Evolutionary conservation across 2,888 invertebrate species (phyloP), one percentile per base, ranked within the genome.

Genomic region (Plutella xylostella): DNA sequence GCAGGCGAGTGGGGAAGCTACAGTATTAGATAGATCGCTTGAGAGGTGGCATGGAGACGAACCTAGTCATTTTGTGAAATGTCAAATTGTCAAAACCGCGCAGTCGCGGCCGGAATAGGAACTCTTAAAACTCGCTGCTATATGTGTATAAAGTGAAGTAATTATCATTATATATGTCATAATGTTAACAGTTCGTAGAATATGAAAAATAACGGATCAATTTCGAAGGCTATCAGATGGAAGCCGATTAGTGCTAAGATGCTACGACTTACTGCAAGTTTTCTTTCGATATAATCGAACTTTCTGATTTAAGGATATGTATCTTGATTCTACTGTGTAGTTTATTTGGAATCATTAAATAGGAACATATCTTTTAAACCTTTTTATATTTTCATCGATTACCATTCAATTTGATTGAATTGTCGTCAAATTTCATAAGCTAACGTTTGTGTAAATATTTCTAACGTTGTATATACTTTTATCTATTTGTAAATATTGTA

Each of bases 101-200:
- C 62, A 58, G 59, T 67, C 67, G 79, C 83, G 82, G 78, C 82
- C 87, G 80, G 83, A 85, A 88, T 88, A 88, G 89, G 88, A 89
- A 89, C 88, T 89, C 88, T 88, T 83, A 88, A 89, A 88, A 89
- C 89, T 89, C 89, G 89, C 89, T 89, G 88, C 88, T 89, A 86
- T 87, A 87, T 87, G 87, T 86, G 87, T 88, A 88, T 86, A 88
- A 86, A 86, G 83, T 86, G 83, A 85, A 79, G 68, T 83, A 79
- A 79, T 80, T 73, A 74, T 78, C 76, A 74, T 78, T 78, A 72
- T 77, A 77, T 75, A 77, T 75, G 71, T 75, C 77, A 73, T 80
- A 77, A 78, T 72, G 61, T 77, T 75, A 71, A 79, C 74, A 66
- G 70, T 70, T 71, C 52, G 72, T 80, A 80, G 79, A 76, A 70